These are phyloP conservation scores for Dicaeum eximium DNA, from an alignment of 2,113 vertebrate genomes.

Conservation along the genomic window DNA sequence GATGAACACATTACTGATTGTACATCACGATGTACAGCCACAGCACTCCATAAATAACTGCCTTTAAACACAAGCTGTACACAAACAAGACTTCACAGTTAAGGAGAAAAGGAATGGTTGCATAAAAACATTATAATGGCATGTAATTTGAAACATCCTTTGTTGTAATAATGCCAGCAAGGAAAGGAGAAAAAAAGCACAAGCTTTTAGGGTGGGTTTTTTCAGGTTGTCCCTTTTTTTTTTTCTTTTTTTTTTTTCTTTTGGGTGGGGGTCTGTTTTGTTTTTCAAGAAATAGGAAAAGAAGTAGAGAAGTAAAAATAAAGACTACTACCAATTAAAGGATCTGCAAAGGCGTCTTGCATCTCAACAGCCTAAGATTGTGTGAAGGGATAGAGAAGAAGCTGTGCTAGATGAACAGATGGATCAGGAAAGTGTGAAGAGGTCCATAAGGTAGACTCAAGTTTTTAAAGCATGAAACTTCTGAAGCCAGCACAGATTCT, in stretches of 20 bases:
- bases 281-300: not conserved
- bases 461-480: constrained; percentile 53
- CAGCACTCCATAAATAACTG: constrained; percentile 1
- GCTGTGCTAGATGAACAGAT: constrained; percentile 61
- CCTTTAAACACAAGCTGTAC: constrained; percentile 35
- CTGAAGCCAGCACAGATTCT: not conserved
- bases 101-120: constrained; percentile 4
- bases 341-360: constrained; percentile 58
- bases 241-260: not conserved
- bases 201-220: not conserved
- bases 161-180: not conserved
- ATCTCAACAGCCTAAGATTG: constrained; percentile 39
- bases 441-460: constrained; percentile 54
- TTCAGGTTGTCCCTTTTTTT: not conserved
- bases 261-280: not conserved
- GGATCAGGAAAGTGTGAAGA: constrained; percentile 46
- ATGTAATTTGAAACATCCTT: not conserved
- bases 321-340: constrained; percentile 44
- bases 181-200: not conserved
- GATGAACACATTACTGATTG: not conserved
- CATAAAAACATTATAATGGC: constrained; percentile 2
- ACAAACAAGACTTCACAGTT: constrained; percentile 45
- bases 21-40: not conserved
- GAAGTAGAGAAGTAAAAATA: constrained; percentile 11
- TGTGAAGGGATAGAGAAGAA: constrained; percentile 52